phyloP scores from a whole-genome alignment of 2,888 invertebrate species.

The Megalurothrips usitatus region DNA sequence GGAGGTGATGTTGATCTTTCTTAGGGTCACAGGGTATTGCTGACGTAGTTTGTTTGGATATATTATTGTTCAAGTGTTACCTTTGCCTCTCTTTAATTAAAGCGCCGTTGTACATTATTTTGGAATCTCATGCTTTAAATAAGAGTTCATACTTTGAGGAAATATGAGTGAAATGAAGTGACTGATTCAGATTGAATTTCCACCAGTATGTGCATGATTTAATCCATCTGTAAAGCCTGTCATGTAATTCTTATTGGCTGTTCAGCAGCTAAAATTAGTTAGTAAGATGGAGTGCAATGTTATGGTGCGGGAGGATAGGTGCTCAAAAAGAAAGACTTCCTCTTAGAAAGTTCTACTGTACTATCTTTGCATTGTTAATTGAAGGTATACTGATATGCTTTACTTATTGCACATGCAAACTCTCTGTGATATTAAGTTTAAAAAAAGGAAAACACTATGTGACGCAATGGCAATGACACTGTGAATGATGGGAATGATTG shows the following conservation, averaged over 20 bases:
- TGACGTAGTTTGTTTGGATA: background rate
- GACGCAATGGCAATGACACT: background rate
- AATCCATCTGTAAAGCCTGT: background rate
- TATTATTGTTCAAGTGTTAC: background rate
- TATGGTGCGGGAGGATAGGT: background rate
- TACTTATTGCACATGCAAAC: background rate
- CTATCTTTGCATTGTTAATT: background rate
- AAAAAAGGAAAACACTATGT: background rate
- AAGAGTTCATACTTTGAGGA: background rate
- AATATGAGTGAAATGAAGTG: background rate
- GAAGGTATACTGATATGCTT: background rate
- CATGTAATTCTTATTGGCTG: background rate
- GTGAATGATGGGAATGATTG: slow-evolving; percentile 4
- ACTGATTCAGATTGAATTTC: slow-evolving; percentile 10
- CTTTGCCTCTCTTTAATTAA: background rate
- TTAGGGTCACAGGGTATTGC: background rate
- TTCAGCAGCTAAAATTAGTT: background rate
- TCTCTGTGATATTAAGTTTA: slow-evolving; percentile 25
- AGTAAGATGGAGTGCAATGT: too few species aligned
- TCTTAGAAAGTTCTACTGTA: background rate
- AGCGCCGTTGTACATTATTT: too few species aligned
- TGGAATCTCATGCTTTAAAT: too few species aligned
- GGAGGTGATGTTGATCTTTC: background rate
- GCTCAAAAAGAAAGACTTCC: background rate
- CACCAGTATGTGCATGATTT: background rate